Evolutionary conservation across 2,888 invertebrate genomes (phyloP).

Genomic region (Apamea crenata): DNA sequence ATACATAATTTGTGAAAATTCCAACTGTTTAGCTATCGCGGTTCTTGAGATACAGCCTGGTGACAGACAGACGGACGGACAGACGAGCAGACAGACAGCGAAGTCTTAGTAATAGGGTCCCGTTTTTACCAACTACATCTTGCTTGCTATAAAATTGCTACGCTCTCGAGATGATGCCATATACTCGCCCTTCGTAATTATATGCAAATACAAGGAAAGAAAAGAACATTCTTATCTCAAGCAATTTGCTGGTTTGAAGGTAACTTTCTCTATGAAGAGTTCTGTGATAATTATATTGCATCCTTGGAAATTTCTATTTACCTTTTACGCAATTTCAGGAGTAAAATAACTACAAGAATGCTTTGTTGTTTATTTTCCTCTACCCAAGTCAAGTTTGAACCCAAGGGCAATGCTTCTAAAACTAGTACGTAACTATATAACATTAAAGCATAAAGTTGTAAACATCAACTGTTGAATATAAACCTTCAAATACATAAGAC

Average conservation of each 20-base stretch:
- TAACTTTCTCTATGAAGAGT: constrained; percentile 6
- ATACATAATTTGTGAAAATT: too few relatives aligned
- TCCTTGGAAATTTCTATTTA: constrained; percentile 20
- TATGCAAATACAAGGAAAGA: constrained; percentile 6
- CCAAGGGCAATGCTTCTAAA: constrained; percentile 11
- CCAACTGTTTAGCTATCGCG: too few relatives aligned
- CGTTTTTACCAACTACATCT: too few relatives aligned
- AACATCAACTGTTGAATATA: neutral
- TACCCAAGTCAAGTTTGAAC: neutral
- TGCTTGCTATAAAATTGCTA: neutral
- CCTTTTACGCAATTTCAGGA: constrained; percentile 1
- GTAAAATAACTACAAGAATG: neutral
- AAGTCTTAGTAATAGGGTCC: too few relatives aligned
- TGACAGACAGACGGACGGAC: too few relatives aligned
- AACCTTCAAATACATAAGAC: neutral
- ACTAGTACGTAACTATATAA: neutral
- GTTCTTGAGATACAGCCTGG: too few relatives aligned
- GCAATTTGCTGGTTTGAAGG: constrained; percentile 9
- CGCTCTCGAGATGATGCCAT: neutral
- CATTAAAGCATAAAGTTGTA: neutral
- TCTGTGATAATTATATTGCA: constrained; percentile 31
- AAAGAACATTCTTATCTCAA: neutral
- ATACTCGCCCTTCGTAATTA: constrained; percentile 1
- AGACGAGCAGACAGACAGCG: too few relatives aligned
- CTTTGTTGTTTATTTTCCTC: constrained; percentile 22